phyloP scores from a whole-genome alignment of 1,140 invertebrate genomes.

The Ectropis grisescens region DNA sequence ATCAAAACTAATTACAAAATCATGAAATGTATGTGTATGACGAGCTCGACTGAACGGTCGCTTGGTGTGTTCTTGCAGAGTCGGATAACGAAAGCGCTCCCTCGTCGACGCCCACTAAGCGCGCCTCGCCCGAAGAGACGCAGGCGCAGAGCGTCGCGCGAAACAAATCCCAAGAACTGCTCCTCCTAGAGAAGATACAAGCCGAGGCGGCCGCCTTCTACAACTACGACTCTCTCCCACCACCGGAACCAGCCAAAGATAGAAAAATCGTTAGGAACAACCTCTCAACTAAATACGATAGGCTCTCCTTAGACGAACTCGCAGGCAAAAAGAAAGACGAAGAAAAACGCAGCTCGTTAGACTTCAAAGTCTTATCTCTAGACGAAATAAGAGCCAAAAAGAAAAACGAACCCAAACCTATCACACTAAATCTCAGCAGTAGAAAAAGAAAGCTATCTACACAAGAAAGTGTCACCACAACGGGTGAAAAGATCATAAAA shows the following conservation, averaged over 20 bases:
- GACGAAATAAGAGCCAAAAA: slow-evolving; percentile 52
- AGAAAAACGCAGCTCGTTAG: slow-evolving; percentile 30
- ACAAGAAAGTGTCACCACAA: slow-evolving; percentile 45
- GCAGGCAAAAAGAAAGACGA: slow-evolving; percentile 32
- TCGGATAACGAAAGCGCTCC: slow-evolving; percentile 78
- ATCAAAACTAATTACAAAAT: slow-evolving; percentile 66
- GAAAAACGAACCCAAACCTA: slow-evolving; percentile 35
- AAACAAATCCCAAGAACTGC: slow-evolving; percentile 77
- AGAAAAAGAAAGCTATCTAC: slow-evolving; percentile 50
- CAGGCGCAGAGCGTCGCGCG: slow-evolving; percentile 24
- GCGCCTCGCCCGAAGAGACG: slow-evolving; percentile 23
- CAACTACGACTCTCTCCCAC: slow-evolving; percentile 59
- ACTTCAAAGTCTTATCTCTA: slow-evolving; percentile 52
- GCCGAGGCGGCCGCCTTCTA: slow-evolving; percentile 78
- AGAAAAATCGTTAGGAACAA: slow-evolving; percentile 37
- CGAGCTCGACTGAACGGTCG: slow-evolving; percentile 35
- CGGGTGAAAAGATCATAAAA: slow-evolving; percentile 58
- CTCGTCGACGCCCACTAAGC: slow-evolving; percentile 72
- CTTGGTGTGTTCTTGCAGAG: slow-evolving; percentile 79
- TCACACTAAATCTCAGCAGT: slow-evolving; percentile 36
- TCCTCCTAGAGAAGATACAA: slow-evolving; percentile 77
- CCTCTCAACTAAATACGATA: slow-evolving; percentile 39
- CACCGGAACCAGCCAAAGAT: slow-evolving; percentile 22
- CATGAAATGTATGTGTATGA: slow-evolving; percentile 18
- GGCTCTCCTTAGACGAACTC: slow-evolving; percentile 41